These are phyloP conservation scores for Ethmia dodecea DNA, from an alignment of 2,888 invertebrate species.

Conservation along the genomic window DNA sequence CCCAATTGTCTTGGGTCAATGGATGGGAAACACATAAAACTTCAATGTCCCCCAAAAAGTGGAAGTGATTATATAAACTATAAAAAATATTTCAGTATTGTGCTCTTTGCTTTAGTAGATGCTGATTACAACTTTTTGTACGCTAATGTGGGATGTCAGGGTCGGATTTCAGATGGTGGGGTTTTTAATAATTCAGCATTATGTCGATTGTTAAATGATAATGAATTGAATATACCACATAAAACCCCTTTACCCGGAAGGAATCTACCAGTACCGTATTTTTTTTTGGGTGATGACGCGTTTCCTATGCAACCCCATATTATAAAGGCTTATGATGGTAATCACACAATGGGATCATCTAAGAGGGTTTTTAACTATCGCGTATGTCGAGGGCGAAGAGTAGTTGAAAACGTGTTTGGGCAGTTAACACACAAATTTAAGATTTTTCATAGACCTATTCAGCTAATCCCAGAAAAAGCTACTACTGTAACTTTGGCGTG, in stretches of 20 bases:
- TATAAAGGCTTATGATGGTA: conserved; percentile 19
- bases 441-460: too few species aligned
- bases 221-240: too few species aligned
- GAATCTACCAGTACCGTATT: conserved; percentile 16
- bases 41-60: too few species aligned
- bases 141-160: conserved; percentile 24
- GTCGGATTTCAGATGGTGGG: conserved; percentile 21
- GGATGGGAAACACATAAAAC: too few species aligned
- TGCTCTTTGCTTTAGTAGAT: conserved; percentile 29
- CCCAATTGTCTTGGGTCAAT: too few species aligned
- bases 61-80: conserved; percentile 17
- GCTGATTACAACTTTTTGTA: conserved; percentile 41
- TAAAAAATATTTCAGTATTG: conserved; percentile 18
- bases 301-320: conserved; percentile 15
- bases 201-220: too few species aligned
- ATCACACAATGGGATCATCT: conserved; percentile 17
- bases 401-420: conserved; percentile 5
- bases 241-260: too few species aligned
- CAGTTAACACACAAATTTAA: too few species aligned
- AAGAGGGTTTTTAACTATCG: conserved; percentile 19
- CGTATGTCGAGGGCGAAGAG: conserved; percentile 15
- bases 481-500: too few species aligned
- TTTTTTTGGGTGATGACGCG: conserved; percentile 19
- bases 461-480: too few species aligned
- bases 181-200: too few species aligned